Evolutionary conservation across 1,140 invertebrate genomes (phyloP), one percentile per base, ranked within the genome.

Genomic region (Dendrolimus kikuchii): DNA sequence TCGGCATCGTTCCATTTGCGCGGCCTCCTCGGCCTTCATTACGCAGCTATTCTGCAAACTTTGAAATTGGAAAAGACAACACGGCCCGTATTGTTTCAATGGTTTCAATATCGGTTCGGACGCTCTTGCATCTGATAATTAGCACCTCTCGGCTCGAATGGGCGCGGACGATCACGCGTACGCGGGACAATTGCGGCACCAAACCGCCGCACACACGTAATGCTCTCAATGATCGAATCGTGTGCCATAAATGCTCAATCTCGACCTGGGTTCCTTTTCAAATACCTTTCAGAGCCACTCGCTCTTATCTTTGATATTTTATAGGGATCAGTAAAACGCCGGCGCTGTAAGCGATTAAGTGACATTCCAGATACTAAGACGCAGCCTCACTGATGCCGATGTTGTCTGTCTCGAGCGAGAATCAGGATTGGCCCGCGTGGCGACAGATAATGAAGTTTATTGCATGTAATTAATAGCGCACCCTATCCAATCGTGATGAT

Each of bases 291-390:
- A 68, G 63, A 70, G 69, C 63, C 68, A 79, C 61, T 74, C 75
- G 78, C 79, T 82, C 78, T 83, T 86, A 86, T 86, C 82, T 83
- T 78, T 74, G 73, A 77, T 81, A 78, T 83, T 86, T 86, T 86
- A 83, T 86, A 81, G 81, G 65, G 72, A 86, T 76, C 82, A 68
- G 80, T 86, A 86, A 86, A 86, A 83, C 76, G 78, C 74, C 77
- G 78, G 71, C 79, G 64, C 70, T 80, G 77, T 77, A 73, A 71
- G 76, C 74, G 73, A 83, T 81, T 74, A 73, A 77, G 68, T 64
- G 78, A 82, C 82, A 86, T 83, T 83, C 82, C 58, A 59, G 51
- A 38, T 36, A 40, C 42, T 40, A 40, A 40, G 7, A 9, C 49
- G 48, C 23, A 23, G 23, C 23, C 23, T 23, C 23, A 23, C 23